Evolutionary conservation across 2,888 invertebrate species (phyloP), one percentile per base, ranked within the genome.

Genomic region (Gonocerus acuteangulatus): DNA sequence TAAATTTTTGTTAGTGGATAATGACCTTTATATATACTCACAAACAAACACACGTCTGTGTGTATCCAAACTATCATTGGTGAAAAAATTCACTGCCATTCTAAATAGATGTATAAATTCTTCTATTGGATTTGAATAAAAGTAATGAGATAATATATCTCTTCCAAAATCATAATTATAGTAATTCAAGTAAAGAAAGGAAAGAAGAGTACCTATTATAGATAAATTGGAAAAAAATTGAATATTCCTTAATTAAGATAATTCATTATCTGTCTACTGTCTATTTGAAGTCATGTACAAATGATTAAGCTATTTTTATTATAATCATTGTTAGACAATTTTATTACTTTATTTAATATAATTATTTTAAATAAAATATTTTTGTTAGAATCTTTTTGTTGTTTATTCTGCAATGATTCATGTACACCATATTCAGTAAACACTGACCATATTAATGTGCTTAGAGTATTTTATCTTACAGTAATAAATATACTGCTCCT

Each of bases 361-460:
- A 39, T 39, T 39, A 39, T 39, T 39, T 39, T 13, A 39, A 39
- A 39, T 39, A 39, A 39, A 39, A 39, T 39, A 39, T 39, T 39
- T 39, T 39, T 39, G 39, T 39, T 39, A 39, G 39, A 11, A 39
- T 39, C 4, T 39, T 39, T 39, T 39, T 39, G 39, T 39, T 39
- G 39, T 39, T 11, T 39, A 39, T 39, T n/a, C 15, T 39, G n/a
- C 15, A 15, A 11, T n/a, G 15, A 39, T 39, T n/a, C 13, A 39
- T 39, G 39, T n/a, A 39, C 39, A 39, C n/a, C 39, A n/a, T 11
- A 9, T 39, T 11, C 39, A 9, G 15, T n/a, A 4, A n/a, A 39
- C n/a, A 9, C 4, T 9, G n/a, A 39, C n/a, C 39, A n/a, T 11
- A 11, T 32, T 32, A 15, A 3, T 15, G 13, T 39, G 13, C 15